Conservation (phyloP, 2,888 invertebrate species). For the Acronicta psi region DNA sequence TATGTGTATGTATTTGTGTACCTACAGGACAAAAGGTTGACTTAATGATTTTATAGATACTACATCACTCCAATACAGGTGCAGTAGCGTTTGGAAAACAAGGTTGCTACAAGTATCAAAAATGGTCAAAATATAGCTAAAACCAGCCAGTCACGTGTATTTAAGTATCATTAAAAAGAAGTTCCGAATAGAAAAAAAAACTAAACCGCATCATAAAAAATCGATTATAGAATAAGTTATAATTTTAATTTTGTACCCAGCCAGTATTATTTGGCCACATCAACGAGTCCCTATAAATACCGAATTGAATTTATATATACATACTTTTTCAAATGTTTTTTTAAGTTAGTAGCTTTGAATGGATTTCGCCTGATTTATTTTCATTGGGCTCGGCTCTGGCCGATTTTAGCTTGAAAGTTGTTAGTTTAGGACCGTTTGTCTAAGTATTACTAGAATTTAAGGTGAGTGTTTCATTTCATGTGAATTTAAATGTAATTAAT, state of each 20-base stretch:
- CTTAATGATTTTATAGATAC: neutral
- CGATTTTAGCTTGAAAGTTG: slow-evolving; percentile 51
- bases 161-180: neutral
- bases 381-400: slow-evolving; percentile 36
- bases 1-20: too few relatives aligned
- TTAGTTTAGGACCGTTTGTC: slow-evolving; percentile 61
- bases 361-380: slow-evolving; percentile 58
- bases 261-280: neutral
- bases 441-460: slow-evolving; percentile 40
- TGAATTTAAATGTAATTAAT: slow-evolving; percentile 50
- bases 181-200: too few relatives aligned
- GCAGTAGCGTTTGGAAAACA: neutral
- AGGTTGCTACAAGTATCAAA: slow-evolving; percentile 3
- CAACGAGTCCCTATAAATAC: neutral
- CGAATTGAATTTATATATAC: slow-evolving; percentile 1
- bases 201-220: too few relatives aligned
- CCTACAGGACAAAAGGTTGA: too few relatives aligned
- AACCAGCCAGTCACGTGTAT: neutral
- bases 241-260: too few relatives aligned
- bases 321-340: slow-evolving; percentile 22
- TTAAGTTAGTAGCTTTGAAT: slow-evolving; percentile 36
- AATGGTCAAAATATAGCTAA: slow-evolving; percentile 2
- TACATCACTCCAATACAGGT: neutral
- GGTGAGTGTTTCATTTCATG: slow-evolving; percentile 46
- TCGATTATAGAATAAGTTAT: too few relatives aligned